A percentile compares a stretch with the other conserved stretches of the same genome.
Evolutionary conservation across 2,888 invertebrate species (phyloP).

Genomic region (Drosophila affinis): DNA sequence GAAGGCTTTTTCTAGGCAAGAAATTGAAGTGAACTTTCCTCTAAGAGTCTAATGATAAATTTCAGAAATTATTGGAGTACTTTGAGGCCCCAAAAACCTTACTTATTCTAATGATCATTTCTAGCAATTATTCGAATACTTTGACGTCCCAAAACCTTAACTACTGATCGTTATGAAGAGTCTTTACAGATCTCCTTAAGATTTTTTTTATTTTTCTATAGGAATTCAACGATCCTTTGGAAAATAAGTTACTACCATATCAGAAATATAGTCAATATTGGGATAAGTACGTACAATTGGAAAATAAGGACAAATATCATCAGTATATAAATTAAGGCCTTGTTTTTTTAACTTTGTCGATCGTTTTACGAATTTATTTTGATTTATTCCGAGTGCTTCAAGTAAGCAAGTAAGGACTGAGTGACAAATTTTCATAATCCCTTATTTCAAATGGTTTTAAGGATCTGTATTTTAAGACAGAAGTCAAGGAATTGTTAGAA

Average conservation of each 20-base stretch:
- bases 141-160: not conserved
- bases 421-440: not conserved
- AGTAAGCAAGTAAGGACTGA: not conserved
- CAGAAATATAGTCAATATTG: no score
- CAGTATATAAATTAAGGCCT: not conserved
- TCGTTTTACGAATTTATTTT: no score
- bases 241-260: not conserved
- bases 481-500: not conserved
- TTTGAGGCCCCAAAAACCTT: not conserved
- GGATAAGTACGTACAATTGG: not conserved
- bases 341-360: not conserved
- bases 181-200: not conserved
- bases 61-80: not conserved
- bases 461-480: not conserved
- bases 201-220: not conserved
- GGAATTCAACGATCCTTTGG: not conserved
- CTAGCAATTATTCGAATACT: no score
- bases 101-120: not conserved
- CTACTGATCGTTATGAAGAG: accelerated
- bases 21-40: not conserved
- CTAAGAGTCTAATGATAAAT: not conserved
- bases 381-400: no score
- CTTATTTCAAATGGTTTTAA: not conserved
- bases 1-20: not conserved
- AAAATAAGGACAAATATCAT: not conserved